phyloP scores from a whole-genome alignment of 1,140 invertebrate species.

The Sipha flava region DNA sequence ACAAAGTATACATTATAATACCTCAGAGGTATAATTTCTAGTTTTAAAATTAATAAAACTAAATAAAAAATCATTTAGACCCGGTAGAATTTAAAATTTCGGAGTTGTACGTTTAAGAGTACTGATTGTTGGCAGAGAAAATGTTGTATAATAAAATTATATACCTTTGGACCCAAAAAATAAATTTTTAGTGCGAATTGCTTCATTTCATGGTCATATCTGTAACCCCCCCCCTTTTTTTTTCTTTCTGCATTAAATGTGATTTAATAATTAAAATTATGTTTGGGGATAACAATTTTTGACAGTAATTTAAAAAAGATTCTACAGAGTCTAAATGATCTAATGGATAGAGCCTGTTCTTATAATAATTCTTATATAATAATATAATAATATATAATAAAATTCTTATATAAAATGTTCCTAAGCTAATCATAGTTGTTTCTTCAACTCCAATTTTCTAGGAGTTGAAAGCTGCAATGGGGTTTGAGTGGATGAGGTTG shows the following conservation, averaged over 20 bases:
- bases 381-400: no score
- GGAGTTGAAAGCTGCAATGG: background rate
- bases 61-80: background rate
- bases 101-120: background rate
- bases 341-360: background rate
- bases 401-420: background rate
- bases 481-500: background rate
- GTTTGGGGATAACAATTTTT: background rate
- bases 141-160: background rate
- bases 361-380: no score
- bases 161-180: background rate
- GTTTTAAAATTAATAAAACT: background rate
- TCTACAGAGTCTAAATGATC: background rate
- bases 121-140: background rate
- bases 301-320: background rate
- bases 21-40: background rate
- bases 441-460: background rate
- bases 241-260: background rate
- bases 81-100: background rate
- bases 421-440: background rate
- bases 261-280: background rate
- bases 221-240: background rate
- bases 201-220: background rate
- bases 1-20: background rate
- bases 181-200: background rate